Conservation (phyloP, 2,113 vertebrate genomes). For the Osmerus mordax region DNA sequence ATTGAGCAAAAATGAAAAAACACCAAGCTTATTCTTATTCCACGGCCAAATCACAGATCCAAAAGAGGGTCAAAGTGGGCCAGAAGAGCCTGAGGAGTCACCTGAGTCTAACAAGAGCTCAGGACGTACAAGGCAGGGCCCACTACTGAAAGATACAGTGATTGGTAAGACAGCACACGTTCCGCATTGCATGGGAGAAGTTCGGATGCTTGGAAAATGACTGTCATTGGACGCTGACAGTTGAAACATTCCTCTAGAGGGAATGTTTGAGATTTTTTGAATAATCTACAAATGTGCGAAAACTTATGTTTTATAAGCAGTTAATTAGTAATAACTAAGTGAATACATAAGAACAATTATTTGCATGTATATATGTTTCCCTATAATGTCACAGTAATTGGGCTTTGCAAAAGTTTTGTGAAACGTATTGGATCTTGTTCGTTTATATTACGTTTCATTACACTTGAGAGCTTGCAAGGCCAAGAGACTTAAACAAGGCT, state of each 20-base stretch:
- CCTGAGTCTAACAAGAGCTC: conserved; percentile 7
- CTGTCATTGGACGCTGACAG: background rate
- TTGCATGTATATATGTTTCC: too few species aligned
- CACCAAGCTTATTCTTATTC: background rate
- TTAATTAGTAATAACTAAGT: too few species aligned
- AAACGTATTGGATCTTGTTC: too few species aligned
- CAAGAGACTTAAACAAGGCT: too few species aligned
- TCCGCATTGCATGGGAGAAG: conserved; percentile 15
- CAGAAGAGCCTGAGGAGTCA: conserved; percentile 3
- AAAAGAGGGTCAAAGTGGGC: background rate
- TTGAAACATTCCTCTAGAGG: background rate
- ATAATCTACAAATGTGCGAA: too few species aligned
- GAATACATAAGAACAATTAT: too few species aligned
- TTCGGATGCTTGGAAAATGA: background rate
- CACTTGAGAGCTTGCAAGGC: too few species aligned
- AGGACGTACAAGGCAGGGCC: conserved; percentile 43
- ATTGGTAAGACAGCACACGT: conserved; percentile 46
- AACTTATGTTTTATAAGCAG: too few species aligned
- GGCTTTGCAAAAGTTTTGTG: too few species aligned
- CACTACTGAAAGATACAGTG: conserved; percentile 39
- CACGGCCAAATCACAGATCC: conserved; percentile 15
- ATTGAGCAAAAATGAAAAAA: background rate
- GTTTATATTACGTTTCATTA: too few species aligned
- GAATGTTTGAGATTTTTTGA: background rate
- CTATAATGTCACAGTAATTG: too few species aligned